These are phyloP conservation scores for Morbakka virulenta DNA, from an alignment of 30 jellyfish, hydroid and myxozoan species.

Conservation along the genomic window DNA sequence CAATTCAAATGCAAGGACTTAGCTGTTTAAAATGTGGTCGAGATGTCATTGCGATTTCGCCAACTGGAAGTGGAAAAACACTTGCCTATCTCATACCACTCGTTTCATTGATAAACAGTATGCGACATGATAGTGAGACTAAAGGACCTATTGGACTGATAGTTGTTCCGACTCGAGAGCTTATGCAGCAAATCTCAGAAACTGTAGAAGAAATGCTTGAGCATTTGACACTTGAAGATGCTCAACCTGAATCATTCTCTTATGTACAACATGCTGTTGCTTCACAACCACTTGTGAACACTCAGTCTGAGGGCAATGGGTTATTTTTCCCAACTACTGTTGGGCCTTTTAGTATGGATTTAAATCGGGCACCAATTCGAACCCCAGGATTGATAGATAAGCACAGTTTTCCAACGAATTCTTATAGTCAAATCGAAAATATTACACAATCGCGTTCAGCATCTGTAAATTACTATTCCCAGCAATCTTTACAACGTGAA, in stretches of 20 bases:
- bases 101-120: constrained; percentile 17
- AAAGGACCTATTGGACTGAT: constrained; percentile 52
- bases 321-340: neutral
- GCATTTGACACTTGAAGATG: neutral
- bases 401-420: neutral
- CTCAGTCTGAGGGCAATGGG: too few species aligned
- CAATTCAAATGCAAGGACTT: constrained; percentile 91
- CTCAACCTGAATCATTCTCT: neutral
- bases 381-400: neutral
- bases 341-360: neutral
- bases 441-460: neutral
- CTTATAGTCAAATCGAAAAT: neutral
- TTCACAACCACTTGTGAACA: neutral
- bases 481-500: neutral
- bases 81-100: constrained; percentile 73
- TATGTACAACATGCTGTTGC: neutral
- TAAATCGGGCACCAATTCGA: neutral
- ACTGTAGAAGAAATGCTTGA: constrained; percentile 2
- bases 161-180: constrained; percentile 89
- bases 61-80: constrained; percentile 96
- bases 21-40: constrained; percentile 60
- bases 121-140: neutral
- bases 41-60: constrained; percentile 70
- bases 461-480: neutral
- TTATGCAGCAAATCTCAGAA: constrained; percentile 74